Conservation (phyloP, 2,797 vertebrate species). For the Cryptoblepharus egeriae region DNA sequence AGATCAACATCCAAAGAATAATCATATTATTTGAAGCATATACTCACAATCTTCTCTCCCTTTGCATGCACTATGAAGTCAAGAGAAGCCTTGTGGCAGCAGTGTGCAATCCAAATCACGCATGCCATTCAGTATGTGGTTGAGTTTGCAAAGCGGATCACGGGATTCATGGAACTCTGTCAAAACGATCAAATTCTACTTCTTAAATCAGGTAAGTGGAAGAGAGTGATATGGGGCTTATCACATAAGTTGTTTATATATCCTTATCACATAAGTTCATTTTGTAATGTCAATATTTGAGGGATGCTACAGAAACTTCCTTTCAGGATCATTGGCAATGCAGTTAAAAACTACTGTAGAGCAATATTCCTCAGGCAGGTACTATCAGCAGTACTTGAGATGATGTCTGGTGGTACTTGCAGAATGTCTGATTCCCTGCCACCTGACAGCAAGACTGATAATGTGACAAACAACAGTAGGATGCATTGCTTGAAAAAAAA, state of each 20-base stretch:
- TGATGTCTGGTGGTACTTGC: no score
- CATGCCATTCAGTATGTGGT: slow-evolving; percentile 99
- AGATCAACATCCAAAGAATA: no score
- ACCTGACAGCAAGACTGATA: no score
- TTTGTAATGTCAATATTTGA: background rate
- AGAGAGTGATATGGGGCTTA: background rate
- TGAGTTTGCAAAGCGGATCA: slow-evolving; percentile 98
- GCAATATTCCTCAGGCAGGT: no score
- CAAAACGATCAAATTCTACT: slow-evolving; percentile 99
- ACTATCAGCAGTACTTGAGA: no score
- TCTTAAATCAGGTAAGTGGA: slow-evolving; percentile 94
- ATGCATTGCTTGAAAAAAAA: no score
- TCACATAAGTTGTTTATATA: no score
- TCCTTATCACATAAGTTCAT: background rate
- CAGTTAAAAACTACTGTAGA: background rate
- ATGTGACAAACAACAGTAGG: no score
- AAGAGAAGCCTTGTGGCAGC: slow-evolving; percentile 96
- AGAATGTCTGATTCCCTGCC: no score
- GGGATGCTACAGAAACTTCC: background rate
- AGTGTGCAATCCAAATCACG: slow-evolving; percentile 98
- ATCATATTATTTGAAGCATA: background rate
- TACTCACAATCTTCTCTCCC: background rate
- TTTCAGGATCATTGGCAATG: background rate
- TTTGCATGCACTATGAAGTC: slow-evolving; percentile 78
- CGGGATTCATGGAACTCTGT: slow-evolving; percentile 99